These are phyloP conservation scores for Apostichopus leukothele DNA, from an alignment of 53 echinoderm and acorn worm species.

Conservation along the genomic window DNA sequence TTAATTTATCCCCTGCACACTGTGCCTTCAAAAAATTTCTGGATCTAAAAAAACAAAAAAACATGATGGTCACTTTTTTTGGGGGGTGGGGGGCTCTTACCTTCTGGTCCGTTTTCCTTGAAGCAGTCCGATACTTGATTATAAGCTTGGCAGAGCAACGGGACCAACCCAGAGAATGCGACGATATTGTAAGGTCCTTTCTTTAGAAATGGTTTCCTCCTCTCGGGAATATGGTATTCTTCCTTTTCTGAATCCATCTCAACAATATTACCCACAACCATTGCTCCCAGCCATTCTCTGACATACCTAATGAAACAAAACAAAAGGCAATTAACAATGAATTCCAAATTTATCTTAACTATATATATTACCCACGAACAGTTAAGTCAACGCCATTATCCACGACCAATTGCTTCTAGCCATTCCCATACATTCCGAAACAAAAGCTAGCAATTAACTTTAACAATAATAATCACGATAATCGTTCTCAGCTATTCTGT, in stretches of 20 bases:
- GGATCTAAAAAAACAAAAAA: too few species aligned
- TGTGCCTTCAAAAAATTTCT: too few species aligned
- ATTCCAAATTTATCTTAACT: too few species aligned
- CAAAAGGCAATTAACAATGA: too few species aligned
- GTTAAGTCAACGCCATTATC: too few species aligned
- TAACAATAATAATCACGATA: too few species aligned
- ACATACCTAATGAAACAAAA: constrained; percentile 66
- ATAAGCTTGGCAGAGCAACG: constrained; percentile 72
- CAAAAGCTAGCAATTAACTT: too few species aligned
- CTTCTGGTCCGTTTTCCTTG: constrained; percentile 82
- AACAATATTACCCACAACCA: constrained; percentile 77
- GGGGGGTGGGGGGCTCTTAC: constrained; percentile 46
- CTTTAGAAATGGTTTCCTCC: constrained; percentile 74
- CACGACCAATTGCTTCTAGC: too few species aligned
- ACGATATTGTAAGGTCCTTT: constrained; percentile 87
- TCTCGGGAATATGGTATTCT: constrained; percentile 75
- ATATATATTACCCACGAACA: too few species aligned
- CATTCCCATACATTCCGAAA: too few species aligned
- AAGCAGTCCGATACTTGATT: constrained; percentile 76
- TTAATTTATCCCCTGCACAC: too few species aligned
- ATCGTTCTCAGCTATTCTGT: too few species aligned
- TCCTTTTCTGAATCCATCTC: constrained; percentile 66
- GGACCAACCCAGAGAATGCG: constrained; percentile 65
- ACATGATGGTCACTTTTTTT: not conserved
- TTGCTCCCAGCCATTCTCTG: constrained; percentile 83